Conservation (phyloP, 2,797 vertebrate species). For the Sandelia bainsii region DNA sequence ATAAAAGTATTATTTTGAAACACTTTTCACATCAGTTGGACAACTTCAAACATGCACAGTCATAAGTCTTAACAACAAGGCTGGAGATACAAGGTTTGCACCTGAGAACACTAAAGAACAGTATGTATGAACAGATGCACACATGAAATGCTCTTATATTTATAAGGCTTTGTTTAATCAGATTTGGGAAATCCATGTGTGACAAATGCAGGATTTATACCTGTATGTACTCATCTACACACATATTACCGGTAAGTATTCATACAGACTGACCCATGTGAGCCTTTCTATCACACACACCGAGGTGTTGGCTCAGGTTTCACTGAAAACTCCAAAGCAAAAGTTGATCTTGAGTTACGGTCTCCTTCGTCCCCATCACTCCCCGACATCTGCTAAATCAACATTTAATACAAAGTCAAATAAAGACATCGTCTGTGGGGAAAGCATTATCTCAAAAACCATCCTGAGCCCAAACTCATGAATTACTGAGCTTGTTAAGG, state of each 20-base stretch:
- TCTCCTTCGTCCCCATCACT: neutral
- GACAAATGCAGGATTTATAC: neutral
- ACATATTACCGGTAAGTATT: neutral
- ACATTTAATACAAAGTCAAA: neutral
- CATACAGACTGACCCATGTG: neutral
- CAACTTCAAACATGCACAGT: neutral
- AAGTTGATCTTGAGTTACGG: neutral
- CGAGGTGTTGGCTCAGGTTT: constrained; percentile 7
- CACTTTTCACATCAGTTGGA: neutral
- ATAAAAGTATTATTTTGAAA: neutral
- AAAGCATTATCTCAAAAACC: constrained; percentile 12
- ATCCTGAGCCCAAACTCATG: constrained; percentile 26
- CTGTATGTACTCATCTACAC: neutral
- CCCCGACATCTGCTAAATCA: constrained; percentile 5
- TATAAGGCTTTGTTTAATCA: neutral
- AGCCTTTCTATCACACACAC: neutral
- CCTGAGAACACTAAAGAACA: too few relatives aligned
- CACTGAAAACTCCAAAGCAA: constrained; percentile 9
- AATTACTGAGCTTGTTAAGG: constrained; percentile 64
- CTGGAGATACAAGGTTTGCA: too few relatives aligned
- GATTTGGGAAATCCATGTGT: too few relatives aligned
- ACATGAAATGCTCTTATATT: neutral
- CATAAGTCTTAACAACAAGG: neutral
- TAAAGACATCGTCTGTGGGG: constrained; percentile 30
- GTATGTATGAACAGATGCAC: too few relatives aligned